Percentiles rank a stretch among this genome's conserved stretches.
These are phyloP conservation scores for Phainopepla nitens DNA, from an alignment of 2,113 vertebrate genomes.

Conservation along the genomic window DNA sequence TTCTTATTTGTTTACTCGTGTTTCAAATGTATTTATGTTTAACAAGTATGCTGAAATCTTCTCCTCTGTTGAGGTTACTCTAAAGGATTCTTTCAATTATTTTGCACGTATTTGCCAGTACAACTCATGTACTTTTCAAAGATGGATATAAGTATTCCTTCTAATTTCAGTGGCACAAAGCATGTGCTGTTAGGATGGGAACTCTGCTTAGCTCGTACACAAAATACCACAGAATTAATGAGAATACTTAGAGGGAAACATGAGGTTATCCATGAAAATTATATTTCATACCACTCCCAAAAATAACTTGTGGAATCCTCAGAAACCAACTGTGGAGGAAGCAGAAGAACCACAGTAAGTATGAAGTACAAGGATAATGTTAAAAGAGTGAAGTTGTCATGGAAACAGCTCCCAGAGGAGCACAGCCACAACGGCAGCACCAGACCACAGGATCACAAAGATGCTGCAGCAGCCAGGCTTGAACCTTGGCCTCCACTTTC, in stretches of 20 bases:
- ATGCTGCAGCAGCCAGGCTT: background rate
- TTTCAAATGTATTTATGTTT: background rate
- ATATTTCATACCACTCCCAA: background rate
- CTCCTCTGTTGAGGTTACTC: background rate
- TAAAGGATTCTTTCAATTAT: background rate
- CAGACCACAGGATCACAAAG: background rate
- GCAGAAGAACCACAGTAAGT: constrained; percentile 21
- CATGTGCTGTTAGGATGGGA: background rate
- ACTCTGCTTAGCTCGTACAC: background rate
- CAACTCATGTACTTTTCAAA: background rate
- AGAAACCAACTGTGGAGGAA: constrained; percentile 22
- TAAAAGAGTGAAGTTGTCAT: constrained; percentile 40
- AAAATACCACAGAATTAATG: background rate
- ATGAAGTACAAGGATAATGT: background rate
- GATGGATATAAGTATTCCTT: background rate
- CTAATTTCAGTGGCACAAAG: background rate
- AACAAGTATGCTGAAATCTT: background rate
- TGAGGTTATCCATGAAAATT: background rate
- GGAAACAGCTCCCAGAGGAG: constrained; percentile 38
- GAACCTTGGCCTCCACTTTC: background rate
- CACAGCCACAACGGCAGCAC: background rate
- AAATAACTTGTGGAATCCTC: constrained; percentile 44
- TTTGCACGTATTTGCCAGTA: background rate
- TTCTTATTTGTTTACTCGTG: background rate
- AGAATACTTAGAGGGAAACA: background rate